Evolutionary conservation across 1,140 invertebrate species (phyloP), one percentile per base, ranked within the genome.

Genomic region (Coenobita brevimanus): DNA sequence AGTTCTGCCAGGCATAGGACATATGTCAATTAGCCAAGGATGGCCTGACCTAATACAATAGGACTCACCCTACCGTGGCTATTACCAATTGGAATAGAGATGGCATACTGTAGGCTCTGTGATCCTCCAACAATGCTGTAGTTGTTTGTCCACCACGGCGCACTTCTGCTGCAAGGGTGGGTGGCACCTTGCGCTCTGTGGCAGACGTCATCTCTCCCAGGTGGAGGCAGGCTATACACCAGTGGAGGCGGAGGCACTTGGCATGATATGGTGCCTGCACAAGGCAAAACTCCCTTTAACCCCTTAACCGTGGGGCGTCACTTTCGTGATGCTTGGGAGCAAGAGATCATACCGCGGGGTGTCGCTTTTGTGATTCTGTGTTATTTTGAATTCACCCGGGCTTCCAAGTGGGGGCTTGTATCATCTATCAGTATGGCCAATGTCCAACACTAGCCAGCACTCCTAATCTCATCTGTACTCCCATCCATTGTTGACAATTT

Each of bases 11-110:
- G 43, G 64, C 27, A 1, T 30, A 83, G 73, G n/a, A 2, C 38
- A 71, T 79, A 17, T 71, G 82, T 46, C 46, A 46, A 21, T 43
- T 85, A n/a, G 36, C 41, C 30, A 71, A 73, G 54, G 46, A 73
- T 27, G 33, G 82, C 3, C 82, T 85, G 15, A 30, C 21, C 3
- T 85, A 78, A 46, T 85, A 85, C n/a, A 69, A 84, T 41, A 75
- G 24, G 24, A 33, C 76, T 36, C 21, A 3, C 43, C 43, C 76
- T 3, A 57, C 50, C 21, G 10, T 30, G 3, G 50, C 54, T 15
- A 50, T 80, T 0, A 80, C 50, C 15, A 57, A 80, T 57, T 80
- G 78, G 54, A 81, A 57, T 36, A 60, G 30, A 33, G 78, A 81
- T 10, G 78, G 78, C 2, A 81, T n/a, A n/a, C n/a, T n/a, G n/a